Evolutionary conservation across 2,797 vertebrate genomes (phyloP), one percentile per base, ranked within the genome.

Genomic region (Serranus cabrilla): DNA sequence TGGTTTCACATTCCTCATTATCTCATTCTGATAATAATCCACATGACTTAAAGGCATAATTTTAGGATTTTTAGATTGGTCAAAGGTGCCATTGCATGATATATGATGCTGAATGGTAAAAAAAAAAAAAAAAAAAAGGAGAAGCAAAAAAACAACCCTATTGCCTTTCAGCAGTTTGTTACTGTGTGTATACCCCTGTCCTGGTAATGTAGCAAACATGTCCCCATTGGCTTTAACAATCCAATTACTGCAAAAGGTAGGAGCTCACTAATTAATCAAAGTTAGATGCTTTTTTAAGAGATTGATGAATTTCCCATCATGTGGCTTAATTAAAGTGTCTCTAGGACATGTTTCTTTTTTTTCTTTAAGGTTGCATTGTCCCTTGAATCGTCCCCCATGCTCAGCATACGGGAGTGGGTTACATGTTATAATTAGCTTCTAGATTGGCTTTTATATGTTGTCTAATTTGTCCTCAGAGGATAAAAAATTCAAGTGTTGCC

Each of bases 251-350:
- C 52, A 81, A 72, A 85, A 88, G 61, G 71, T 78, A 84, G 46
- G 23, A 2, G 50, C 64, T 49, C 45, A 17, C 65, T 85, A 92
- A 93, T 92, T 88, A 85, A 87, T 92, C 90, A 92, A 84, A 71
- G 73, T 54, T 69, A 70, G 23, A 74, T 71, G 64, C 58, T 83
- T 87, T 71, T 80, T 65, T 50, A 71, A 76, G 78, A 77, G 80
- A 86, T 61, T 89, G 82, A 93, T 90, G 83, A 83, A 82, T 87
- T 82, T 74, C 63, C 71, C 40, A 74, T 76, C 75, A 75, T 74
- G 43, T 86, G 63, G 71, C 51, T 90, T 88, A 87, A 92, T 91
- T 88, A 90, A 84, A 77, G 27, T 58, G 64, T 80, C 78, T 79
- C 57, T 20, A 59, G 72, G 77, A 80, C 37, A 58, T 70, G 51